These are phyloP conservation scores for Anas georgica DNA, from an alignment of 2,797 vertebrate species.

Conservation along the genomic window DNA sequence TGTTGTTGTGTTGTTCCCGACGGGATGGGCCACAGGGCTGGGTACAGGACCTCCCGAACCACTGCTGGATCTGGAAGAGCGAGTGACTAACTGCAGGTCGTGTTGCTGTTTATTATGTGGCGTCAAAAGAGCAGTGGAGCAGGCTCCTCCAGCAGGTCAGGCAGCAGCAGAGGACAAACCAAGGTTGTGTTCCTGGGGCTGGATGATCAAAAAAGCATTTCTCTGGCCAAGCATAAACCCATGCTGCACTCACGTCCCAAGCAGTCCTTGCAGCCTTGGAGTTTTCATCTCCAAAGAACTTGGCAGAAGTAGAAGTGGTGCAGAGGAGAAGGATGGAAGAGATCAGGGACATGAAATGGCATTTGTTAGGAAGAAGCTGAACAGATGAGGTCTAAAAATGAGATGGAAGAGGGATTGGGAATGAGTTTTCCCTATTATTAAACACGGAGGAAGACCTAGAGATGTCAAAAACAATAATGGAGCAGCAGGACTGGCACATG, in stretches of 20 bases:
- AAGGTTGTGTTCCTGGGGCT: background rate
- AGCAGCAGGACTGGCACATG: fast-evolving
- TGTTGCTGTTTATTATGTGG: background rate
- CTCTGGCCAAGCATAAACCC: background rate
- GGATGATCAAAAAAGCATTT: background rate
- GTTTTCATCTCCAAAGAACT: background rate
- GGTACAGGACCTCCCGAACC: conserved; percentile 9
- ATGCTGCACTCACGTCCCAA: fast-evolving
- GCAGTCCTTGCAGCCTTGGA: background rate
- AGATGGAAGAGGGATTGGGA: background rate
- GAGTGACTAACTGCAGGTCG: background rate
- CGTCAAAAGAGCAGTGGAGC: background rate
- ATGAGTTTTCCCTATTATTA: background rate
- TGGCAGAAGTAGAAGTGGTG: background rate
- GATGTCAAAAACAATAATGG: background rate
- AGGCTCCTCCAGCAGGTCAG: background rate
- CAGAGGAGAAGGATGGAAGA: background rate
- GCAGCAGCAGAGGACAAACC: background rate
- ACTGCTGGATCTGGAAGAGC: background rate
- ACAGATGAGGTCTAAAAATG: background rate
- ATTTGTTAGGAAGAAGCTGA: background rate
- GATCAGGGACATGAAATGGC: background rate
- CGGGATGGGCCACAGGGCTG: background rate
- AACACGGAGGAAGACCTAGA: background rate
- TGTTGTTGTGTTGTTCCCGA: background rate